Evolutionary conservation across 2,888 invertebrate genomes (phyloP), one percentile per base, ranked within the genome.

Genomic region (Drosophila putrida): DNA sequence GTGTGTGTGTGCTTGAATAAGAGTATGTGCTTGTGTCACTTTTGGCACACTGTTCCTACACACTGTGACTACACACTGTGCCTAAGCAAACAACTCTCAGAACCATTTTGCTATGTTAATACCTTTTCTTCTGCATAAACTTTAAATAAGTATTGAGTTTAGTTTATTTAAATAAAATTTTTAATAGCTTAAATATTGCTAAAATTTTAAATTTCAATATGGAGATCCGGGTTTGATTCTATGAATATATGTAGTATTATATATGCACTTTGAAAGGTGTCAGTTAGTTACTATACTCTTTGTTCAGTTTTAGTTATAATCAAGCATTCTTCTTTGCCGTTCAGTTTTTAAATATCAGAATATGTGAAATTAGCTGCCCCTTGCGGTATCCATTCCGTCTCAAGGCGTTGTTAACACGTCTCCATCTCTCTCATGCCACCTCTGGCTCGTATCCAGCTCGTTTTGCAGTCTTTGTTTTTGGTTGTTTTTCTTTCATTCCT

Each of bases 351-450:
- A 76, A 71, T 64, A 74, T 61, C 43, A 66, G 53, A 47, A n/a
- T 36, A 35, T 61, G 44, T 63, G 57, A 62, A 66, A 70, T 78
- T 61, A 31, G 38, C 39, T 43, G 27, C 50, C 38, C 53, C 46
- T 44, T 47, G 60, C 15, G 53, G 63, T 49, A 36, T 65, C 44
- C 54, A 51, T 57, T 51, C 59, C 39, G 65, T 63, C 66, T 60
- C 46, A 46, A 78, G 74, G 65, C 81, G 71, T 80, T 87, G 85
- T 87, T 87, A 87, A 87, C 83, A 84, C 82, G 79, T 84, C 47
- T 35, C 15, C 13, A 1, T 8, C 15, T 9, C 33, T 11, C 25
- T 4, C 9, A 4, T 13, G 13, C 25, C 10, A 13, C 15, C 15
- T 41, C n/a, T 36, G 51, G 25, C 41, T 35, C 33, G 13, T 13